Base-by-base conservation (phyloP, 2,797 vertebrate species). In the Myotis myotis region DNA sequence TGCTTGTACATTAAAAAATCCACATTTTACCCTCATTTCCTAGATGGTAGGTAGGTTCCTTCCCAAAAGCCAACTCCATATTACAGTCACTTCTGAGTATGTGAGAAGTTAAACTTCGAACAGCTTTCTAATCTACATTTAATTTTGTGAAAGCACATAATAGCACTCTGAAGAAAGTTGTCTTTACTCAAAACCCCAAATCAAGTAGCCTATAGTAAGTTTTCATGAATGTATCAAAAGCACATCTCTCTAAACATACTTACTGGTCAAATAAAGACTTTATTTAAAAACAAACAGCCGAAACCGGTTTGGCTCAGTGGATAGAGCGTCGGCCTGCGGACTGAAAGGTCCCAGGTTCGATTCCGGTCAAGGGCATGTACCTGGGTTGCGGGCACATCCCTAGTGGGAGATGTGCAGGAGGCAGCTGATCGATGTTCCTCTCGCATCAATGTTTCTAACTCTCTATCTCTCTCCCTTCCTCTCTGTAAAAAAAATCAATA, bases 231-330 rank as follows among this genome's bases (percentile, higher is more conserved):
- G 9, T 55, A 90, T 76, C 41, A 92, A 91, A 92, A 71, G 8
- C 3, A 55, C 64, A 49, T 33, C 66, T 75, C 79, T 86, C 68
- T 87, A 70, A 94, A 91, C 1, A 47, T 15, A 87, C 16, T 70
- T 64, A 28, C 4, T 53, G 41, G 25, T 30, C 38, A 82, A 82
- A 91, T 51, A 89, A 74, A 94, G 28, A 74, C 33, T 60, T 85
- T 19, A 70, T 62, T 87, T 78, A 70, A 94, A 92, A 53, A 55
- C 6, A 84, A 96, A 74, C n/a, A 90, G 87, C n/a, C n/a, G n/a
- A n/a, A n/a, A n/a, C n/a, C n/a, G n/a, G n/a, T n/a, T n/a, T n/a
- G n/a, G n/a, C n/a, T n/a, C n/a, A n/a, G n/a, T n/a, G n/a, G n/a
- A n/a, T n/a, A n/a, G n/a, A n/a, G n/a, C n/a, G n/a, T n/a, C n/a